Evolutionary conservation across 2,888 invertebrate genomes (phyloP), one percentile per base, ranked within the genome.

Genomic region (Perizoma affinitatum): DNA sequence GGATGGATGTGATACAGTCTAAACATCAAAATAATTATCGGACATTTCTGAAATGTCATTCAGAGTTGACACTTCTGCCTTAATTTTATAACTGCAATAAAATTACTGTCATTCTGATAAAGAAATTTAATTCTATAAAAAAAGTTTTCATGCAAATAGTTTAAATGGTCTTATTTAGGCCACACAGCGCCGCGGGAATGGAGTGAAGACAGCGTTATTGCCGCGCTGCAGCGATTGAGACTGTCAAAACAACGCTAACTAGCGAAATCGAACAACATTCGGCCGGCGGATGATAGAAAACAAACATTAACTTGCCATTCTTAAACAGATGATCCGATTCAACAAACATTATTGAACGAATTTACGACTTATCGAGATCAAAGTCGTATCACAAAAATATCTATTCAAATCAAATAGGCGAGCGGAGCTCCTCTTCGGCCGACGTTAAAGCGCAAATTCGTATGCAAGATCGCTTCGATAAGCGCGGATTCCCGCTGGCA

Each of bases 201-300:
- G 72, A 73, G 82, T 80, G 88, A 74, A 79, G 89, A 89, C 89
- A 88, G 87, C 82, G 73, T 86, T 89, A 89, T 89, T 84, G 79
- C 78, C 70, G 75, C 73, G 70, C 70, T 65, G 70, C 75, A 80
- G 73, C 87, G 88, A 90, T 81, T 83, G 88, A 88, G 81, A 78
- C 84, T 89, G 91, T 91, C 91, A 90, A 90, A 91, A 91, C 90
- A 91, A 77, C 83, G 79, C 78, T 83, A 87, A 87, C 87, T 86
- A 86, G 86, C 88, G 78, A 82, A 86, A 86, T 85, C 83, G 80
- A 84, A 87, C 84, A 86, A 87, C 89, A 85, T 86, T 88, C 82
- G 86, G 82, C 82, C 79, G 83, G 74, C 82, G 88, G 84, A 82
- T 87, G 90, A 91, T 90, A 88, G 86, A 86, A 90, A 90, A 89